Base-by-base conservation (phyloP, 2,113 vertebrate species). In the Martes martes region DNA sequence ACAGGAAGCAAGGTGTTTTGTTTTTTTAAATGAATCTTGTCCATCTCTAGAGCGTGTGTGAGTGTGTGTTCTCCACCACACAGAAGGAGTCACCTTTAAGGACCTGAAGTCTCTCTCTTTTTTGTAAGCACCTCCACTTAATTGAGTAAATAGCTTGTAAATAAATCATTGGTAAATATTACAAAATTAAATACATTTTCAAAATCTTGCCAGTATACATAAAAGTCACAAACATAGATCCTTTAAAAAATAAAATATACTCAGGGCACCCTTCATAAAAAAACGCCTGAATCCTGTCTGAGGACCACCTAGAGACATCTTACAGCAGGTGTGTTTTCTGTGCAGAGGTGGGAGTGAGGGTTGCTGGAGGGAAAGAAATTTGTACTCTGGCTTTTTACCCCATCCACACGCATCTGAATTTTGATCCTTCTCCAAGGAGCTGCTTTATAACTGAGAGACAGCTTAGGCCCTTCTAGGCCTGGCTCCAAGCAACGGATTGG, bases 161-260 rank as follows among this genome's bases (percentile, higher is more conserved):
- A 99, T 98, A 99, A 99, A 98, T 98, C 98, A 98, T 98, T 57
- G 76, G 97, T 99, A 99, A 99, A 99, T 98, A 98, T 98, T 99
- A 99, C 98, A 99, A 99, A 99, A 99, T 99, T 99, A 99, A 99
- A 99, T 98, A 99, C 98, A 98, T 98, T 99, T 98, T 94, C 97
- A 98, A 99, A 99, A 99, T 98, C 99, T 99, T 99, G 98, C 98
- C 99, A 98, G 98, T 98, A 98, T 98, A 99, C 98, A 95, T 96
- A 98, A 98, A 99, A 98, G 98, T 98, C 99, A 99, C 99, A 98
- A 99, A 98, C 99, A 98, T 98, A 98, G 94, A 47, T 98, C 91
- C 97, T 97, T 96, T 95, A 97, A 99, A 99, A 98, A 99, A 98
- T 99, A 98, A 99, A 98, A 98, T 98, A 98, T 98, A 98, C 99